Conservation (phyloP, 1,140 invertebrate genomes). For the Potamilus streckersoni region DNA sequence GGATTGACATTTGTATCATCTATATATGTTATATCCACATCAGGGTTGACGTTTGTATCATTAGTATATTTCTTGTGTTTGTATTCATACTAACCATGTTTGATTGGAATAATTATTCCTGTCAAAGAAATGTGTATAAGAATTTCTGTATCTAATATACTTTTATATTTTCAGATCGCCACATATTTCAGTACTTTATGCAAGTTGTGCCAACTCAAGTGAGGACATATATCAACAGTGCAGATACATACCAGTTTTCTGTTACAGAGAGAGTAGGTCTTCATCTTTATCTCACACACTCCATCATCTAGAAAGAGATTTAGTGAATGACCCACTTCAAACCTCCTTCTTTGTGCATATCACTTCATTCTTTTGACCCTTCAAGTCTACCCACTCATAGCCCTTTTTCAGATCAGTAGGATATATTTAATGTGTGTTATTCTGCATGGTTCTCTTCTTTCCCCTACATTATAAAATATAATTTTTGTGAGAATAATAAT, state of each 20-base stretch:
- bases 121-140: not conserved
- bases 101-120: not conserved
- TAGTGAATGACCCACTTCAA: too few species aligned
- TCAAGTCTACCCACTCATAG: too few species aligned
- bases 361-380: too few species aligned
- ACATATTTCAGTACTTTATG: slow-evolving; percentile 93
- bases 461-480: too few species aligned
- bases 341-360: too few species aligned
- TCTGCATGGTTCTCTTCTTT: too few species aligned
- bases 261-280: slow-evolving; percentile 82
- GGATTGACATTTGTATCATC: not conserved
- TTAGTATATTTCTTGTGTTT: not conserved
- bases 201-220: slow-evolving; percentile 96
- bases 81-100: too few species aligned
- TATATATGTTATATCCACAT: not conserved
- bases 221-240: slow-evolving; percentile 71
- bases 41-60: not conserved
- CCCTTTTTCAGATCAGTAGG: too few species aligned
- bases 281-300: not conserved
- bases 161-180: slow-evolving; percentile 74
- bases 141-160: not conserved
- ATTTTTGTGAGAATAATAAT: too few species aligned
- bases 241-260: slow-evolving; percentile 91
- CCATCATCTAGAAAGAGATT: too few species aligned
- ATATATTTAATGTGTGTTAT: too few species aligned